Evolutionary conservation across 2,888 invertebrate species (phyloP), one percentile per base, ranked within the genome.

Genomic region (Tetragonisca angustula): DNA sequence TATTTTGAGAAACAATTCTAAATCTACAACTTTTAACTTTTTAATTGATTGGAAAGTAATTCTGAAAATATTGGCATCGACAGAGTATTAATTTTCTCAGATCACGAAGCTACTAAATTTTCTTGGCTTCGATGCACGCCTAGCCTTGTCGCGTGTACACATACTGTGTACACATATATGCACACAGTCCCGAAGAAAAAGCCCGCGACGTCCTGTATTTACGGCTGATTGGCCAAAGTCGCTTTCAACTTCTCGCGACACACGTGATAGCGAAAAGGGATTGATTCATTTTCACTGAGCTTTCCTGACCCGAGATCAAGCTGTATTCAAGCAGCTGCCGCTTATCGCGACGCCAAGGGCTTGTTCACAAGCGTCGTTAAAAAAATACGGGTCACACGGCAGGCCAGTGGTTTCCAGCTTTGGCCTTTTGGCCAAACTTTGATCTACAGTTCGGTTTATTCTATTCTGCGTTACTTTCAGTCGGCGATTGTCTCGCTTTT

Each of bases 351-450:
- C 72, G 65, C 65, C 62, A 65, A 65, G 65, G 70, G 72, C 76
- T 78, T 54, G 83, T 72, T 86, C 85, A 59, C 59, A 85, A 81
- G 81, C 79, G 78, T 90, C 88, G 88, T 90, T 91, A 91, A 79
- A 83, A 82, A 81, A 86, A 90, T 90, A 86, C 87, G 78, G 91
- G 91, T 91, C 90, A 89, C 82, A 79, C 80, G 76, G 50, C 56
- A 72, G 59, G 24, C n/a, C 69, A 27, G 77, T 27, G 76, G 69
- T 68, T 79, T 67, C 27, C 78, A 43, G 81, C 17, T 27, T 27
- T 27, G 15, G 49, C 27, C n/a, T 56, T 56, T 56, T 56, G 13
- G 56, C 13, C 15, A 59, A 43, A n/a, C 24, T 15, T n/a, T n/a
- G 0, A 59, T 59, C 56, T 32, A 43, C 1, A 9, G 0, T 6